phyloP scores from a whole-genome alignment of 2,888 invertebrate species.

The Aquatica leii region DNA sequence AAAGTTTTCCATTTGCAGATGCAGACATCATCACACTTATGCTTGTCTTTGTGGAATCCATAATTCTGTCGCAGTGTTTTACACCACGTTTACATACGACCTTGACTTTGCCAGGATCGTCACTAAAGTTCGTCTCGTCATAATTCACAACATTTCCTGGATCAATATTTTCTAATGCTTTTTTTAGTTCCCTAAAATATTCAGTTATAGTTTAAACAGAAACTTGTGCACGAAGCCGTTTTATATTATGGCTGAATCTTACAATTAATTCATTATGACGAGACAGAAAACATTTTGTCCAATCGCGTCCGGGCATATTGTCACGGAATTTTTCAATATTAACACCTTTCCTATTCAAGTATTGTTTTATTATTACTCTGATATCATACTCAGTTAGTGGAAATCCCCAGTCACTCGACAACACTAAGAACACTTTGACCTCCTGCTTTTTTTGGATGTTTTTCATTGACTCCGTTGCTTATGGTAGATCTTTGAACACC shows the following conservation, averaged over 20 bases:
- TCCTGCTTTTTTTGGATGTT: no score
- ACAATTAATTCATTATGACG: background rate
- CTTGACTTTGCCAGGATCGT: slow-evolving; percentile 49
- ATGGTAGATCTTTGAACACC: no score
- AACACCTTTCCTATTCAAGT: slow-evolving; percentile 28
- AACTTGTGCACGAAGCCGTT: background rate
- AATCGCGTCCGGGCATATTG: slow-evolving; percentile 21
- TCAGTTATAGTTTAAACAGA: slow-evolving; percentile 6
- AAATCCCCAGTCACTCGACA: slow-evolving; percentile 27
- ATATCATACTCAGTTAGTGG: slow-evolving; percentile 25
- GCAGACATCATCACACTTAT: slow-evolving; percentile 23
- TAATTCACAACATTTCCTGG: slow-evolving; percentile 47
- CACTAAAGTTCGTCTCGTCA: slow-evolving; percentile 52
- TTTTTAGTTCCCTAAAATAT: slow-evolving; percentile 32
- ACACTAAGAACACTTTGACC: no score
- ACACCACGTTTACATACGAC: slow-evolving; percentile 42
- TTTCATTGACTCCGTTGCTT: no score
- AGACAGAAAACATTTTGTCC: slow-evolving; percentile 1
- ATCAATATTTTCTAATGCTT: slow-evolving; percentile 31
- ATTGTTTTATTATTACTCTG: slow-evolving; percentile 21
- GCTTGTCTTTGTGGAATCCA: slow-evolving; percentile 31
- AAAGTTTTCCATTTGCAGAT: slow-evolving; percentile 20
- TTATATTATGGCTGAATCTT: slow-evolving; percentile 1
- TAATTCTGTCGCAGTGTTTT: slow-evolving; percentile 43
- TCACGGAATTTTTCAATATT: slow-evolving; percentile 12